Evolutionary conservation across 2,888 invertebrate species (phyloP).

Genomic region (Himalopsyche anomala): DNA sequence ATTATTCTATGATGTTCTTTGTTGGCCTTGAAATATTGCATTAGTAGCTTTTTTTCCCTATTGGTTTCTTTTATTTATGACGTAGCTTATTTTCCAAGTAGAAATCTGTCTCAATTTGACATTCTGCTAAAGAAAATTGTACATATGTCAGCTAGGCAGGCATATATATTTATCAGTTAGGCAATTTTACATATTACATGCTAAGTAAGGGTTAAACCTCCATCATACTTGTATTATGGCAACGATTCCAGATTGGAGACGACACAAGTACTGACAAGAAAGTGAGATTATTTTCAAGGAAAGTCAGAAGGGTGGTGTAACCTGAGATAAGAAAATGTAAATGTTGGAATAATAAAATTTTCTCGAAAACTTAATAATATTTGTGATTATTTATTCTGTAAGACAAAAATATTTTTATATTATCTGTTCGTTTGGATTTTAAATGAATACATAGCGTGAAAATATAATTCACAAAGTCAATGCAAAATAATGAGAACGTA

Average conservation of each 20-base stretch:
- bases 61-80: too few relatives aligned
- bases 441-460: too few relatives aligned
- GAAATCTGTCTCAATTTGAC: not conserved
- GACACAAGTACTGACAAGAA: not conserved
- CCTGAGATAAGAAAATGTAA: not conserved
- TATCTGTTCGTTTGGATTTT: too few relatives aligned
- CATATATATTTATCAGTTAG: slow-evolving; percentile 49
- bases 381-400: too few relatives aligned
- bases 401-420: too few relatives aligned
- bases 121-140: not conserved
- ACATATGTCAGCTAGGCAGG: not conserved
- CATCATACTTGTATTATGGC: not conserved
- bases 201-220: slow-evolving; percentile 22
- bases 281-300: not conserved
- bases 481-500: too few relatives aligned
- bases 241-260: not conserved
- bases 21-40: too few relatives aligned
- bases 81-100: not conserved
- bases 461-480: too few relatives aligned
- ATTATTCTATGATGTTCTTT: too few relatives aligned
- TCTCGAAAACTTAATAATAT: too few relatives aligned
- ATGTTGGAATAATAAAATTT: too few relatives aligned
- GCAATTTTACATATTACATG: slow-evolving; percentile 37
- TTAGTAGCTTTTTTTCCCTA: too few relatives aligned
- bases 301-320: not conserved